Evolutionary conservation across 2,797 vertebrate genomes (phyloP).

Genomic region (Sparidentex hasta): DNA sequence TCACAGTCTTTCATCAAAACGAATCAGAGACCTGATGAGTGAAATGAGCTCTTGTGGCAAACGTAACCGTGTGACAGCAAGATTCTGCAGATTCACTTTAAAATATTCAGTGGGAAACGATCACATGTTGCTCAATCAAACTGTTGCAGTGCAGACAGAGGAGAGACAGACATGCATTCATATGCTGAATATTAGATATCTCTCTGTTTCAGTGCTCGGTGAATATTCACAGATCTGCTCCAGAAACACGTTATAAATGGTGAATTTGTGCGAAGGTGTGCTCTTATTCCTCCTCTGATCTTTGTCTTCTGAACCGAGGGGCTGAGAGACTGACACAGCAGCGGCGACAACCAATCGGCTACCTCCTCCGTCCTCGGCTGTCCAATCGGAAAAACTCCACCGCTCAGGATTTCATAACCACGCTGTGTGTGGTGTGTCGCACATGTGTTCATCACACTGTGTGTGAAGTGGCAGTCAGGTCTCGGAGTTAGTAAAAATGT

Average conservation of each 20-base stretch:
- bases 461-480: neutral
- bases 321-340: constrained; percentile 71
- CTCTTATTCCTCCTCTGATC: constrained; percentile 22
- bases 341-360: constrained; percentile 50
- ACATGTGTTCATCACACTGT: neutral
- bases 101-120: neutral
- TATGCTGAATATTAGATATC: too few relatives aligned
- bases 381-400: constrained; percentile 46
- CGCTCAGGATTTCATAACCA: constrained; percentile 43
- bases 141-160: neutral
- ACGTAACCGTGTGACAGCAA: neutral
- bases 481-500: neutral
- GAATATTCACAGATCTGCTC: neutral
- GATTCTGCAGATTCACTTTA: neutral
- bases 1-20: too few relatives aligned
- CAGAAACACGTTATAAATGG: neutral
- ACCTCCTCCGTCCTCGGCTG: constrained; percentile 13
- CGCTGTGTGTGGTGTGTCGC: constrained; percentile 8
- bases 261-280: constrained; percentile 2
- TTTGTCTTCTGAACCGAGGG: constrained; percentile 51
- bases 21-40: neutral
- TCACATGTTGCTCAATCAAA: neutral
- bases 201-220: neutral
- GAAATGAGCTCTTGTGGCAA: neutral
- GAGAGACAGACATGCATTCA: neutral